phyloP scores from a whole-genome alignment of 2,113 vertebrate species.

The Atherinomorus stipes region DNA sequence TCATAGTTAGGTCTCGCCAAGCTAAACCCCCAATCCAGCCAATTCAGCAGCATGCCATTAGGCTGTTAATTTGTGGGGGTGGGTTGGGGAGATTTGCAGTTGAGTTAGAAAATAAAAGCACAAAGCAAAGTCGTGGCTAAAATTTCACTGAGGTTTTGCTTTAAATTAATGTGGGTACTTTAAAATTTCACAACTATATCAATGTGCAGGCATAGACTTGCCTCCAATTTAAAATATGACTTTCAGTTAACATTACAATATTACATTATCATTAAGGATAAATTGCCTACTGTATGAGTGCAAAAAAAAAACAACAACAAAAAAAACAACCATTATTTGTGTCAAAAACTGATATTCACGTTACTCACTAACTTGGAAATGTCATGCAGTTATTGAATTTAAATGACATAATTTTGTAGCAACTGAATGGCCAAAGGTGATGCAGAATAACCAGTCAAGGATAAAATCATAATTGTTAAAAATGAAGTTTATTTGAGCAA shows the following conservation, averaged over 20 bases:
- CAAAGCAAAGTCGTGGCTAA: slow-evolving; percentile 1
- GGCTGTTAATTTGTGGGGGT: slow-evolving; percentile 53
- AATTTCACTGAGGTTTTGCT: not conserved
- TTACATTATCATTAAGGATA: not conserved
- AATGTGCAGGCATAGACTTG: not conserved
- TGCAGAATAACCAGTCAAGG: not conserved
- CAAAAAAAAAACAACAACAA: no score
- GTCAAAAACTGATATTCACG: no score
- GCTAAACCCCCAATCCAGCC: slow-evolving; percentile 70
- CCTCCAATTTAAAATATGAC: not conserved
- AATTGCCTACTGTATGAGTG: not conserved
- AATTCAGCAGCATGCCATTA: slow-evolving; percentile 73
- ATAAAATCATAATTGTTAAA: not conserved
- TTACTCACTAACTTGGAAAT: no score
- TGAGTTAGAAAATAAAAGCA: slow-evolving; percentile 24
- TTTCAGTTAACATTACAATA: not conserved
- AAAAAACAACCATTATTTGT: no score
- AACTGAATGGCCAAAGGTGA: no score
- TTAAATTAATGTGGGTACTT: not conserved
- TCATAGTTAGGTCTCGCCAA: slow-evolving; percentile 65
- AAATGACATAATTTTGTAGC: no score
- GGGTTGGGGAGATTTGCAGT: slow-evolving; percentile 22
- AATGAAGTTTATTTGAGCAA: no score
- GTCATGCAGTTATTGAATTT: no score
- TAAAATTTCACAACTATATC: not conserved